Evolutionary conservation across 2,797 vertebrate species (phyloP).

Genomic region (Austrolebias charrua): DNA sequence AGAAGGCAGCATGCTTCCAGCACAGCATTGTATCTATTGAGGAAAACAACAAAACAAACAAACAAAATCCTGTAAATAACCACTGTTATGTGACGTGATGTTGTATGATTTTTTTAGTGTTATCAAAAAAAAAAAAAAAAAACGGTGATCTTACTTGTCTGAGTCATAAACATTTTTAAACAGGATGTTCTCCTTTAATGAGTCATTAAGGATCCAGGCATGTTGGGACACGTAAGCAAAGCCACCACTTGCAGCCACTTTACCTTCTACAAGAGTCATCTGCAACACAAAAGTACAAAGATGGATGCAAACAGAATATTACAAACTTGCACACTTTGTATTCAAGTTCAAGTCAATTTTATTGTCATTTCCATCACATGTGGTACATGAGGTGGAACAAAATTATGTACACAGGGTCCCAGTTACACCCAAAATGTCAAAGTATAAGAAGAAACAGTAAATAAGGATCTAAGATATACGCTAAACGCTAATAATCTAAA

Average conservation of each 20-base stretch:
- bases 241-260: conserved; percentile 73
- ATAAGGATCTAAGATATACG: too few species aligned
- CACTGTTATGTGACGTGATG: not conserved
- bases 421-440: too few species aligned
- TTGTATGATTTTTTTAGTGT: not conserved
- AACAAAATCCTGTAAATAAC: not conserved
- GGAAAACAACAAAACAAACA: conserved; percentile 15
- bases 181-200: conserved; percentile 84
- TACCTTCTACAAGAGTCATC: conserved; percentile 85
- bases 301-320: conserved; percentile 4
- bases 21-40: conserved; percentile 75
- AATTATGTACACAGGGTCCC: too few species aligned
- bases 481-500: too few species aligned
- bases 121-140: not conserved
- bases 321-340: not conserved
- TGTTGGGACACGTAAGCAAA: conserved; percentile 85
- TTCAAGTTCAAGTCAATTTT: too few species aligned
- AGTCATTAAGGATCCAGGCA: conserved; percentile 86
- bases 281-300: conserved; percentile 49
- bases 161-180: conserved; percentile 79
- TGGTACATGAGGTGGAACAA: too few species aligned
- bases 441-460: too few species aligned
- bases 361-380: too few species aligned
- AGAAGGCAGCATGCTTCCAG: conserved; percentile 83
- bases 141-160: conserved; percentile 72